phyloP scores from a whole-genome alignment of 2,113 vertebrate species.

The Nycticorax nycticorax region DNA sequence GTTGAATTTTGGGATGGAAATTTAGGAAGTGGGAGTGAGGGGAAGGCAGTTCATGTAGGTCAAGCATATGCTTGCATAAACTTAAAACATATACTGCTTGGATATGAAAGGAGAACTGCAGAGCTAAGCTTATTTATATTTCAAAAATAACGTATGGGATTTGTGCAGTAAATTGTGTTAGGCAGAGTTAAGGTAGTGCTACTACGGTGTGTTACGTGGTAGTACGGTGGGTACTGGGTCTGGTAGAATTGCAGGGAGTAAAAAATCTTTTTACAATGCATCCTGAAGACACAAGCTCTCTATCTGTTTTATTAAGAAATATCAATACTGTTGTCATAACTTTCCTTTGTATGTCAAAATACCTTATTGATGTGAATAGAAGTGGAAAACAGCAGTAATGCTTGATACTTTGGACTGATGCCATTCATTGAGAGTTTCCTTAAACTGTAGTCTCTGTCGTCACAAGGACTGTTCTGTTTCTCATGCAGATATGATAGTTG shows the following conservation, averaged over 20 bases:
- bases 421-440: not conserved
- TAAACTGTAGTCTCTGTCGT: not conserved
- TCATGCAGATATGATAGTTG: not conserved
- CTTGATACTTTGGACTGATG: not conserved
- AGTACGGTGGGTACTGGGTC: not conserved
- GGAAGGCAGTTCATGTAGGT: not conserved
- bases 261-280: rapidly evolving
- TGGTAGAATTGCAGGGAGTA: not conserved
- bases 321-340: not conserved
- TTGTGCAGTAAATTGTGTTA: not conserved
- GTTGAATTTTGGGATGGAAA: not conserved
- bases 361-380: not conserved
- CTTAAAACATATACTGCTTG: not conserved
- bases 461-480: not conserved
- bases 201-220: not conserved
- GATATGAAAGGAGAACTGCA: not conserved
- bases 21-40: rapidly evolving
- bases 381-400: not conserved
- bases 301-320: not conserved
- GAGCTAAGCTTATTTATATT: not conserved
- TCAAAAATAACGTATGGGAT: not conserved
- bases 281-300: not conserved
- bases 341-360: not conserved
- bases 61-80: not conserved
- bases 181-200: not conserved